Evolutionary conservation across 2,113 vertebrate species (phyloP), one percentile per base, ranked within the genome.

Genomic region (Zapus hudsonius): DNA sequence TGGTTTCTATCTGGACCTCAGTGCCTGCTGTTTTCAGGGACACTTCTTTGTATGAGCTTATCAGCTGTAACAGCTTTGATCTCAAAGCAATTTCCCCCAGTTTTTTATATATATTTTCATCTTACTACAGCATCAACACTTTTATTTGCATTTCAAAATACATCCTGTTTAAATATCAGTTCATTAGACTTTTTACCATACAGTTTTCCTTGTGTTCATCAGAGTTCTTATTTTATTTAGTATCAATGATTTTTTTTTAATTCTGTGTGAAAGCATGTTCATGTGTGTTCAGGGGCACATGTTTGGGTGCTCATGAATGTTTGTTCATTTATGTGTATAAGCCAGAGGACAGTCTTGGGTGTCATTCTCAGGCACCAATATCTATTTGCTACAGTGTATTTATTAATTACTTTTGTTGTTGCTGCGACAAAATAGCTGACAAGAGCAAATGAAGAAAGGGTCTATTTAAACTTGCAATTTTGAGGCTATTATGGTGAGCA

Each of bases 161-260:
- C 12, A 52, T 52, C 52, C 7, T 2, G 52, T 52, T 52, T 52
- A 15, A 52, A 15, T 52, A 52, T 90, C 57, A 84, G 23, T 87
- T 90, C 92, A 87, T 90, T 90, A 90, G 79, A 80, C 17, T 31
- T 83, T 87, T 90, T 64, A 59, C 16, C 63, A 80, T 55, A 61
- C 13, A 38, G 55, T 90, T 91, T 85, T 0, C 22, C 4, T 75
- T 63, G 36, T 38, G 27, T 73, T 44, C 29, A n/a, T 57, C 36
- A 93, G 52, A 84, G 69, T 78, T 89, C 6, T 63, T 84, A 63
- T 15, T 69, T 90, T 87, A 66, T 73, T 27, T 40, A 17, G 11
- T 74, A 38, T 84, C 47, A 84, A 47, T 79, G 15, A 66, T 80
- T 33, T 3, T 79, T 52, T 15, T 52, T 52, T 52, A n/a, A n/a